Percentiles rank a stretch among this genome's conserved stretches.
Conservation (phyloP, 1,140 invertebrate species). For the Teleopsis dalmanni region DNA sequence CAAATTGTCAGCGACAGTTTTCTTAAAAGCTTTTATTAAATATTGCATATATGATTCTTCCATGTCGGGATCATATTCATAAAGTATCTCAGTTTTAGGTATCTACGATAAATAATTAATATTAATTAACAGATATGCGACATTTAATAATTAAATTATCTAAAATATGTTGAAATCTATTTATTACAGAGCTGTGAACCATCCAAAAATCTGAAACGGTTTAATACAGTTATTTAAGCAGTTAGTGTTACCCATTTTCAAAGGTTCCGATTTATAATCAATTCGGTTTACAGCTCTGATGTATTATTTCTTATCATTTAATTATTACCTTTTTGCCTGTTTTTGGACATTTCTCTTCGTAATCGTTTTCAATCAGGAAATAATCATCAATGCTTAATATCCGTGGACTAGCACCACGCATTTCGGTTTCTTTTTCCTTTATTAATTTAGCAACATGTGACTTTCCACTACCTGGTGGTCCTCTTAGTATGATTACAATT, state of each 20-base stretch:
- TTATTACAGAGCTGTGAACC: too few species aligned
- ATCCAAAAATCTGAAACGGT: not conserved
- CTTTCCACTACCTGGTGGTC: slow-evolving; percentile 80
- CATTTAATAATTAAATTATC: not conserved
- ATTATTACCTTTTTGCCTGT: slow-evolving; percentile 65
- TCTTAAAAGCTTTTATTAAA: slow-evolving; percentile 84
- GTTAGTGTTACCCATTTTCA: too few species aligned
- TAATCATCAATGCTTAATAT: slow-evolving; percentile 95
- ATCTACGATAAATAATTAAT: too few species aligned
- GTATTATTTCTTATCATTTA: not conserved
- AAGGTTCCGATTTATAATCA: too few species aligned
- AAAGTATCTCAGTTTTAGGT: slow-evolving; percentile 67
- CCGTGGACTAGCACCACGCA: slow-evolving; percentile 59
- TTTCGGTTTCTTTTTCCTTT: slow-evolving; percentile 56
- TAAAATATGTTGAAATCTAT: not conserved
- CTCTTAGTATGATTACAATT: slow-evolving; percentile 83
- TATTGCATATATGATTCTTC: slow-evolving; percentile 75
- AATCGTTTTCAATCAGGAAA: slow-evolving; percentile 85
- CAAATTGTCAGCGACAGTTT: slow-evolving; percentile 83
- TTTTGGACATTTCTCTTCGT: slow-evolving; percentile 64
- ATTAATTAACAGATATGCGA: not conserved
- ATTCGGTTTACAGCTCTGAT: not conserved
- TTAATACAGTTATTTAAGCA: not conserved
- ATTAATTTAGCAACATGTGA: slow-evolving; percentile 73
- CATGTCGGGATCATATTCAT: slow-evolving; percentile 82